Evolutionary conservation across 2,888 invertebrate species (phyloP), one percentile per base, ranked within the genome.

Genomic region (Dasysyrphus tricinctus): DNA sequence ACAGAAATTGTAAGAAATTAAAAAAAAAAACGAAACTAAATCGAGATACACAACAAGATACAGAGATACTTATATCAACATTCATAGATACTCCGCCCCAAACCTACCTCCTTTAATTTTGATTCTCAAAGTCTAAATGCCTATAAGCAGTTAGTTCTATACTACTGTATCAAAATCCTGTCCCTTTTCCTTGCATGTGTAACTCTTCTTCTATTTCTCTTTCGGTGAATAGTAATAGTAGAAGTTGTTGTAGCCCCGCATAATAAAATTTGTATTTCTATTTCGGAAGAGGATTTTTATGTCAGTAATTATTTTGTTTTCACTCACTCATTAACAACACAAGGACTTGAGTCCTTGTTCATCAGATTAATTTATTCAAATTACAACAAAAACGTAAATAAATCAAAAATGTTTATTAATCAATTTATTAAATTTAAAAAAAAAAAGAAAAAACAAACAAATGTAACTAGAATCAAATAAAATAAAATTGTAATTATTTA

Each of bases 281-380:
- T 78, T 65, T 63, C 14, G 85, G 77, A 24, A 74, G 32, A 74
- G 74, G 77, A 81, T 67, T 44, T 51, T 47, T 5, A 11, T 59
- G 16, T 63, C 56, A 65, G 51, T 54, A 34, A 19, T 24, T 75
- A 11, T 72, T 63, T 51, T 69, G 16, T 29, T 74, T 78, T 81
- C 57, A 78, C 63, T 86, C 74, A 78, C 51, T 78, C 78, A 78
- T 78, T 86, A 86, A 86, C 65, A 81, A 57, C 42, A 14, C 37
- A 49, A 74, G 74, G 37, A 44, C 32, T 56, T 39, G 44, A 51
- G 59, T 78, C 65, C 78, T 73, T 77, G 32, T 54, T 81, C 86
- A 82, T 86, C 75, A 72, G 78, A 86, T 86, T 86, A 86, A 86
- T 86, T 86, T 86, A 86, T 86, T 86, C 12, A 72, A 86, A 82